A percentile compares a stretch with the other conserved stretches of the same genome.
Conservation (phyloP, 2,888 invertebrate species). For the Beris chalybata region DNA sequence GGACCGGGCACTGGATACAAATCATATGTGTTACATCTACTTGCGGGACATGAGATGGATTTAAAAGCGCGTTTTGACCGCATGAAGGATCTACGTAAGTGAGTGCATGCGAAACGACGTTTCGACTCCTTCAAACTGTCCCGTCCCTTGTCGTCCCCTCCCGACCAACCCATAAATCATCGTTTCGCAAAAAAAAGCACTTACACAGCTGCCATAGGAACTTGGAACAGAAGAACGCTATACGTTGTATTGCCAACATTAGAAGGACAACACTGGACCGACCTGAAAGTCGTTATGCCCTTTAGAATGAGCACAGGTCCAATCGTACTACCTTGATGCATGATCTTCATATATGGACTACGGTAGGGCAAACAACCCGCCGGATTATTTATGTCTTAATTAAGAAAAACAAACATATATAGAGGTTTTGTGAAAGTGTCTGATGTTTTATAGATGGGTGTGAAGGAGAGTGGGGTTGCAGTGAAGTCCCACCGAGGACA, state of each 20-base stretch:
- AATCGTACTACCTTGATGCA: neutral
- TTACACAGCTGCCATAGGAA: no score
- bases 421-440: no score
- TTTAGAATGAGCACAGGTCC: neutral
- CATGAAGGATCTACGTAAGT: neutral
- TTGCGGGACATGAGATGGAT: neutral
- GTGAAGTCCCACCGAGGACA: no score
- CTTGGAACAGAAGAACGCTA: no score
- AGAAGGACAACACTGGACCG: no score
- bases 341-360: no score
- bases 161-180: neutral
- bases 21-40: neutral
- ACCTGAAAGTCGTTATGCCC: neutral
- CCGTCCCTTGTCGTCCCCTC: no score
- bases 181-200: no score
- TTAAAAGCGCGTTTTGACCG: neutral
- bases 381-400: slow-evolving; percentile 20
- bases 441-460: no score
- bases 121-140: neutral
- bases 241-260: no score
- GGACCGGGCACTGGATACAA: neutral
- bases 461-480: no score
- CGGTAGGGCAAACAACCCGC: neutral
- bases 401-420: slow-evolving; percentile 10
- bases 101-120: neutral